Evolutionary conservation across 2,888 invertebrate genomes (phyloP), one percentile per base, ranked within the genome.

Genomic region (Dioctria rufipes): DNA sequence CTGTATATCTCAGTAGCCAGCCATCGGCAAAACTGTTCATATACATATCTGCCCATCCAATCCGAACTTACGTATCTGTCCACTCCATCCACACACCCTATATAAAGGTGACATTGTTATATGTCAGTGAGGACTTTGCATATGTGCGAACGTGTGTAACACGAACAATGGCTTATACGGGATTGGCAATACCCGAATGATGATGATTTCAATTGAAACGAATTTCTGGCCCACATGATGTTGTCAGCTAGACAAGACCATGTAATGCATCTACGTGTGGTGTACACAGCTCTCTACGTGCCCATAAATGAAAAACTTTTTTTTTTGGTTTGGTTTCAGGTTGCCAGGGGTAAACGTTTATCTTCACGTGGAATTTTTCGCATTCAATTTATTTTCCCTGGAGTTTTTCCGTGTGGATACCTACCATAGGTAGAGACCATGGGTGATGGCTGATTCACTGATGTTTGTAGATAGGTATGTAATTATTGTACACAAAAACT

Each of bases 121-220:
- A 66, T 67, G 81, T 66, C 80, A 81, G 81, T 79, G 73, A 66
- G 54, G 79, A 67, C 80, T 80, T 80, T 80, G 81, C 80, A 81
- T 81, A 80, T 81, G 80, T 81, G 81, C 81, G 80, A 69, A 81
- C 81, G 81, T 80, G 81, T 81, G 80, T 81, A 81, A 81, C 81
- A 81, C 79, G 81, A 51, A 81, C 80, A 79, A 81, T 78, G 81
- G 81, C 81, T 81, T 81, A 75, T 75, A 75, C 58, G 80, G 80
- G 81, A 81, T 81, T 81, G 80, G 66, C 80, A 63, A 82, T 80
- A 80, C 78, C 80, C 43, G 43, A 60, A 40, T 71, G 80, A 82
- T 82, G 82, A 82, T 82, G 82, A 82, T 80, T 80, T 80, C 82
- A 82, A 82, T 82, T 82, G 82, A 80, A 82, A 78, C 78, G 82